Base-by-base conservation (phyloP, 2,113 vertebrate species). In the Oenanthe melanoleuca region DNA sequence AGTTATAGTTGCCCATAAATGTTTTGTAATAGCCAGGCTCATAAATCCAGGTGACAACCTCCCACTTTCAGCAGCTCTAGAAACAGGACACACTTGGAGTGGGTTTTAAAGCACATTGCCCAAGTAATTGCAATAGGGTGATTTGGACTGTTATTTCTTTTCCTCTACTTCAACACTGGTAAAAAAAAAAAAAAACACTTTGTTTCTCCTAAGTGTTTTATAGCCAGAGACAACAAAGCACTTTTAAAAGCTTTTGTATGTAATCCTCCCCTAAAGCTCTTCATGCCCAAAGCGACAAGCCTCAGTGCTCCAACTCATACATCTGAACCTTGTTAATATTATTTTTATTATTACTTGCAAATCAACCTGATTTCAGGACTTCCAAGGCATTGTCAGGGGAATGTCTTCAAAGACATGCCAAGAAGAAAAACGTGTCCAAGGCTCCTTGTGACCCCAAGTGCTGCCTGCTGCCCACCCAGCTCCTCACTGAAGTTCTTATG, bases 31-130 rank as follows among this genome's bases (percentile, higher is more conserved):
- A 77, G 45, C 80, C 81, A 88, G 49, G 9, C 40, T 72, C 50
- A 80, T 96, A 97, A 97, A 97, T 95, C 80, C 75, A 45, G 42
- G 47, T 90, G 82, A 92, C 73, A 52, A 56, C 23, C 31, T 85
- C 89, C 65, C 42, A 37, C 65, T 93, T 94, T 69, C 63, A 86
- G 86, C 82, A 91, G 56, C 82, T 80, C 37, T 25, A 75, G 66
- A 8, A 88, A 74, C 33, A 85, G 44, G 50, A 13, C 66, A 59
- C 12, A 28, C n/a, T 56, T 60, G 37, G 50, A 91, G 44, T 60
- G 28, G 9, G 12, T 17, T 93, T 92, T 77, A 88, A 72, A 96
- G 84, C 33, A 49, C 70, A 65, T 60, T 70, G 53, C 45, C 42
- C 88, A 64, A 45, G 25, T 71, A 61, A 34, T 89, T 73, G 44